Conservation (phyloP, 2,888 invertebrate genomes). For the Arenicola marina region DNA sequence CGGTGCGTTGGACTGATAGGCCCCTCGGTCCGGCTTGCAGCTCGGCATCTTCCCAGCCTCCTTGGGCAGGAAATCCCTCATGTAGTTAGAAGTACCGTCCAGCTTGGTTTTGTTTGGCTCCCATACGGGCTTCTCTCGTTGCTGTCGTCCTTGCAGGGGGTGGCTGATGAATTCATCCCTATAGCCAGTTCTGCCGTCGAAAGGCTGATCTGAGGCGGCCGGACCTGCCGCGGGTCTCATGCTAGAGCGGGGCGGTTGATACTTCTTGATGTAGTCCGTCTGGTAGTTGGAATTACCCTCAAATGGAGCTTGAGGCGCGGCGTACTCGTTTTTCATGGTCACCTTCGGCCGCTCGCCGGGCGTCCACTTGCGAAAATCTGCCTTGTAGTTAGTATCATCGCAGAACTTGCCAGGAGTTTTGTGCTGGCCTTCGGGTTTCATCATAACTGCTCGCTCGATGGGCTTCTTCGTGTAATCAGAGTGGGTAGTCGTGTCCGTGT, state of each 20-base stretch:
- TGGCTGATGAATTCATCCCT: slow-evolving; percentile 40
- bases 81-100: slow-evolving; percentile 54
- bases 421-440: slow-evolving; percentile 17
- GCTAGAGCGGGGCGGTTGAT: slow-evolving; percentile 27
- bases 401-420: slow-evolving; percentile 31
- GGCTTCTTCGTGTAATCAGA: slow-evolving; percentile 46
- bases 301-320: slow-evolving; percentile 55
- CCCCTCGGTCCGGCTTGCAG: slow-evolving; percentile 52
- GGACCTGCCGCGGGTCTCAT: slow-evolving; percentile 47
- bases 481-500: slow-evolving; percentile 52
- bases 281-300: slow-evolving; percentile 56
- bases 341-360: slow-evolving; percentile 37
- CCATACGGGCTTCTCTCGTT: slow-evolving; percentile 45
- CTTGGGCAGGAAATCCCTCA: slow-evolving; percentile 44
- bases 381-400: slow-evolving; percentile 39
- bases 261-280: slow-evolving; percentile 50
- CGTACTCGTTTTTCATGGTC: slow-evolving; percentile 45
- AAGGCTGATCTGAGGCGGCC: slow-evolving; percentile 46
- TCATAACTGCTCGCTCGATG: slow-evolving; percentile 33
- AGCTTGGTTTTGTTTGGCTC: slow-evolving; percentile 45
- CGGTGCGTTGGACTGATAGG: slow-evolving; percentile 54
- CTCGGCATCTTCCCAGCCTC: slow-evolving; percentile 39
- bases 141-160: slow-evolving; percentile 44
- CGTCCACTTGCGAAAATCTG: slow-evolving; percentile 42
- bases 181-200: slow-evolving; percentile 55